These are phyloP conservation scores for Spinus pinus DNA, from an alignment of 2,797 vertebrate species.

Conservation along the genomic window DNA sequence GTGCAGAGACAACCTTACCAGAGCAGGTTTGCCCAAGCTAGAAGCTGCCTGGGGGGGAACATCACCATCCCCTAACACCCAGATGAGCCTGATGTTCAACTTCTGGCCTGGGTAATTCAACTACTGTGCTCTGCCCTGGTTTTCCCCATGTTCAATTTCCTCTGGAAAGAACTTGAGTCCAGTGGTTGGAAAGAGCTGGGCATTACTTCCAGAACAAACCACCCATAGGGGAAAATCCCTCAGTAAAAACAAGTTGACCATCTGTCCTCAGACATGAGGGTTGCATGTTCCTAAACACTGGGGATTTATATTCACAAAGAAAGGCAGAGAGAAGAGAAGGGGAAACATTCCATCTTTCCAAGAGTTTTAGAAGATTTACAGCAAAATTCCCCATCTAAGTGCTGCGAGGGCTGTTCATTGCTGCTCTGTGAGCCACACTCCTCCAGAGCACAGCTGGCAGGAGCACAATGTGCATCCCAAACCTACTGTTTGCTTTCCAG, in stretches of 20 bases:
- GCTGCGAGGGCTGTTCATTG: not conserved
- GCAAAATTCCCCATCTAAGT: not conserved
- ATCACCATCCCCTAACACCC: not conserved
- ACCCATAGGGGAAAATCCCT: not conserved
- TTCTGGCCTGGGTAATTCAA: not conserved
- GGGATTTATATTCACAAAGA: not conserved
- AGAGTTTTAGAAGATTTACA: not conserved
- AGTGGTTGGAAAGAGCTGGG: not conserved
- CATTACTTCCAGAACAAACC: not conserved
- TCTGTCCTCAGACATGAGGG: not conserved
- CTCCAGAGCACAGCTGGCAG: conserved; percentile 23
- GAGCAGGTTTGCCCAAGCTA: not conserved
- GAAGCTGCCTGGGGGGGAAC: not conserved
- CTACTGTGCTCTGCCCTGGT: not conserved
- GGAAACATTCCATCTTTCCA: not conserved
- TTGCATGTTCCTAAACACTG: not conserved
- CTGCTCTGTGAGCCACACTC: not conserved
- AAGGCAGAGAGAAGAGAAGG: not conserved
- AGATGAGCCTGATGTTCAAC: not conserved
- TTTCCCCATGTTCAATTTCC: not conserved
- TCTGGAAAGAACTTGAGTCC: not conserved
- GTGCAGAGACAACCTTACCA: not conserved
- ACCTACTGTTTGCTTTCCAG: not conserved
- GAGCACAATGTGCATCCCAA: not conserved
- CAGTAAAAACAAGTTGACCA: not conserved